phyloP scores from a whole-genome alignment of 2,113 vertebrate genomes.

The Chaetops frenatus region DNA sequence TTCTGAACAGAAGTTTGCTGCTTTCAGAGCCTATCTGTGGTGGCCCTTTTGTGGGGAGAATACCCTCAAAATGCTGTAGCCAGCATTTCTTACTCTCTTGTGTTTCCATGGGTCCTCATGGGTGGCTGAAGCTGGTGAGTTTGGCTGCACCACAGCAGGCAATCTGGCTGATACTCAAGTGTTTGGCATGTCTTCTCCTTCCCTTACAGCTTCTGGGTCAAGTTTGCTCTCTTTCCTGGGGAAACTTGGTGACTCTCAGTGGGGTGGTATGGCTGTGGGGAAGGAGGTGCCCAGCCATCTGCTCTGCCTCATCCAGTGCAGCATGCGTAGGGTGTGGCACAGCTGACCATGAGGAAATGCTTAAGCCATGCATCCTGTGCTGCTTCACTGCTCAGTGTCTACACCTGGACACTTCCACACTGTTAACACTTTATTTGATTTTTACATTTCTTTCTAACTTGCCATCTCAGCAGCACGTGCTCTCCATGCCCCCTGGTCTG shows the following conservation, averaged over 20 bases:
- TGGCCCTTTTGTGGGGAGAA: neutral
- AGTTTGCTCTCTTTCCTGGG: neutral
- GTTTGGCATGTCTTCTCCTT: neutral
- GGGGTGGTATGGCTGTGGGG: accelerated
- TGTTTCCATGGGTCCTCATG: neutral
- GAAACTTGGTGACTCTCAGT: neutral
- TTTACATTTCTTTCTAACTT: neutral
- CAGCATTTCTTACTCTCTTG: neutral
- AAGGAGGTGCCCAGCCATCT: neutral
- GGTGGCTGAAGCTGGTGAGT: neutral
- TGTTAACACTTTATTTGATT: neutral
- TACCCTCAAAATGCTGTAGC: neutral
- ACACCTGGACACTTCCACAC: neutral
- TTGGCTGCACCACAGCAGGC: neutral
- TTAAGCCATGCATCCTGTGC: neutral
- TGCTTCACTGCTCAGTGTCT: neutral
- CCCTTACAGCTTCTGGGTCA: neutral
- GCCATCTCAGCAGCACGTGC: accelerated
- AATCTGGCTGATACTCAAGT: neutral
- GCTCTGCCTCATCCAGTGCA: accelerated
- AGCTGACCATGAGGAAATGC: accelerated
- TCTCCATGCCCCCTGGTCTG: neutral
- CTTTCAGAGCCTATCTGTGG: neutral
- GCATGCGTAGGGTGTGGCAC: accelerated
- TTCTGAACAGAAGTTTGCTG: neutral